Evolutionary conservation across 2,888 invertebrate genomes (phyloP), one percentile per base, ranked within the genome.

Genomic region (Hydroisotoma schaefferi): DNA sequence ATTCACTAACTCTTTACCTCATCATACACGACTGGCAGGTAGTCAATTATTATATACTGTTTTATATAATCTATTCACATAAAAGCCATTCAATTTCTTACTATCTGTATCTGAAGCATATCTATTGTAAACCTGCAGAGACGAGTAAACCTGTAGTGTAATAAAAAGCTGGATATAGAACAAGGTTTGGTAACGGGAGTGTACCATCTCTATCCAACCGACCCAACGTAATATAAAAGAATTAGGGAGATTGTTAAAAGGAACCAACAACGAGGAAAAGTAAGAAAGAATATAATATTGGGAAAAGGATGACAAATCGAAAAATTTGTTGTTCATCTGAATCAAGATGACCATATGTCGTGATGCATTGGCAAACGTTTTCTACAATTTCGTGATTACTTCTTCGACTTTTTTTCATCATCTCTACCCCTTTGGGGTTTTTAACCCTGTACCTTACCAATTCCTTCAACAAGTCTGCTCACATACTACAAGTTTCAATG

Each of bases 301-400:
- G 61, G 65, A 65, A 70, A 70, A 70, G 72, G 70, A 72, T 72
- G 72, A 72, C 72, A 72, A 72, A 72, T 72, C 69, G 69, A 71
- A 72, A 71, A 72, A 72, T 67, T 66, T 70, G 68, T 68, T 70
- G 48, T 63, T 70, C 68, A 63, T 68, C 65, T 65, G 59, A 65
- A 68, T 66, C 56, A 66, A 68, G 68, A 67, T 70, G 70, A 68
- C 69, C 71, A 71, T 71, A 69, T 69, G 71, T 71, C 71, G 71
- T 71, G 68, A 68, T 65, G 57, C 62, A 65, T 60, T 61, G 63
- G 55, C 63, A 57, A 63, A 65, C 62, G 67, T 68, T 68, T 72
- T 67, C 63, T 61, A 61, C 62, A 61, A 69, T 66, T 70, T 72
- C 72, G 72, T 72, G 72, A 72, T 72, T 68, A 69, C 70, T 72